Conservation (phyloP, 2,113 vertebrate genomes). For the Pluvialis apricaria region DNA sequence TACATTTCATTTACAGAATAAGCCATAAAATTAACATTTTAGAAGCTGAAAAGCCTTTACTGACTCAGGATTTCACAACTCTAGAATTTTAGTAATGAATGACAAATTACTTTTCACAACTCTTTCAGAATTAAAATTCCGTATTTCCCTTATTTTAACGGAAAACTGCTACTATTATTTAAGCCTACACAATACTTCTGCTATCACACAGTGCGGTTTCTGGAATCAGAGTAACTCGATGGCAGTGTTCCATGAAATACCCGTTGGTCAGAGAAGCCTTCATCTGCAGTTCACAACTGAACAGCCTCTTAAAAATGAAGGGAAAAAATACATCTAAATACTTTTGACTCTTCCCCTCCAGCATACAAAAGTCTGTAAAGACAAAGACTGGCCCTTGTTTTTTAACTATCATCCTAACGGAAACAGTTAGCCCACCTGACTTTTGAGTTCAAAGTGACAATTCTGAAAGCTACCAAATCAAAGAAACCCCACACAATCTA, state of each 20-base stretch:
- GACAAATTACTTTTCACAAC: neutral
- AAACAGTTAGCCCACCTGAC: neutral
- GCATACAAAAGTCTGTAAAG: neutral
- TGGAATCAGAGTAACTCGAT: neutral
- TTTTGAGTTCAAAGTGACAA: neutral
- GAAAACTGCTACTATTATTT: neutral
- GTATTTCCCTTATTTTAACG: neutral
- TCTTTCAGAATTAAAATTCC: neutral
- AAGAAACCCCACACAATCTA: neutral
- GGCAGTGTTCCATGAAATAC: neutral
- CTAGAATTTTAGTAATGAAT: neutral
- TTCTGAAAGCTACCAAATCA: neutral
- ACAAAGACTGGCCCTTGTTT: neutral
- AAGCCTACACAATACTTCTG: neutral
- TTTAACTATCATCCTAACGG: neutral
- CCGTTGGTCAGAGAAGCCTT: neutral
- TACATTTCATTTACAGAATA: neutral
- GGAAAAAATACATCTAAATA: neutral
- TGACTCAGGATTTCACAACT: neutral
- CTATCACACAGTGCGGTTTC: neutral
- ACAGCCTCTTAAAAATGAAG: neutral
- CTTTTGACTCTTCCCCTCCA: neutral
- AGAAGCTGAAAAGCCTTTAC: neutral
- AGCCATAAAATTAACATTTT: neutral
- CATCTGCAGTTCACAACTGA: neutral